A percentile compares a stretch with the other conserved stretches of the same genome.
Conservation (phyloP, 2,113 vertebrate genomes). For the Ammodramus savannarum region DNA sequence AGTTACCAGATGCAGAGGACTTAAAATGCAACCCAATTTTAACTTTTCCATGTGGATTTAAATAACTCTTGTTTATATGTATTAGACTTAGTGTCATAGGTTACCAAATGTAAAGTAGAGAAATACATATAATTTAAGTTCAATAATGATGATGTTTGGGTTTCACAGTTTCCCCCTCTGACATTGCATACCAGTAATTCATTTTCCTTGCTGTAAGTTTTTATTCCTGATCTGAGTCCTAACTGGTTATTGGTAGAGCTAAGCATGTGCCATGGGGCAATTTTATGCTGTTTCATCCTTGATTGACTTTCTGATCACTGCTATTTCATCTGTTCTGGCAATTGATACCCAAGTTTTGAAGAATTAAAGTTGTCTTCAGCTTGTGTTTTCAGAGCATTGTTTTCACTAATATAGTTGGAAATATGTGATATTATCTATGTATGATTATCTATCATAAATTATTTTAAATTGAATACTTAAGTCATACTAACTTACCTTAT, state of each 20-base stretch:
- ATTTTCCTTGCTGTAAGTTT: not conserved
- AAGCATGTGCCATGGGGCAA: not conserved
- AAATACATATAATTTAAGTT: not conserved
- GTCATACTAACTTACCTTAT: not conserved
- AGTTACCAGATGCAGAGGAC: not conserved
- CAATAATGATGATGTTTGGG: not conserved
- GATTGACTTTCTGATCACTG: not conserved
- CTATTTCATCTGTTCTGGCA: not conserved
- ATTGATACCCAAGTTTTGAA: not conserved
- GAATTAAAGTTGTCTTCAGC: not conserved
- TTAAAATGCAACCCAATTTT: not conserved
- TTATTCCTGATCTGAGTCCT: not conserved
- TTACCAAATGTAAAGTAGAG: not conserved
- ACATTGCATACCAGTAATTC: not conserved
- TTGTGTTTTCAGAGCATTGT: not conserved
- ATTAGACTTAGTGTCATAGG: not conserved
- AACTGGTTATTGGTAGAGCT: not conserved
- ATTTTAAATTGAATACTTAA: not conserved
- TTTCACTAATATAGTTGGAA: not conserved
- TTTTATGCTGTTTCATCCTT: not conserved
- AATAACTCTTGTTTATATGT: not conserved
- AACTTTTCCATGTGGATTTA: not conserved
- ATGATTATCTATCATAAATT: not conserved
- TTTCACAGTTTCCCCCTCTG: not conserved
- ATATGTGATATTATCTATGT: not conserved